These are phyloP conservation scores for Haemorhous mexicanus DNA, from an alignment of 2,113 vertebrate species.

Conservation along the genomic window DNA sequence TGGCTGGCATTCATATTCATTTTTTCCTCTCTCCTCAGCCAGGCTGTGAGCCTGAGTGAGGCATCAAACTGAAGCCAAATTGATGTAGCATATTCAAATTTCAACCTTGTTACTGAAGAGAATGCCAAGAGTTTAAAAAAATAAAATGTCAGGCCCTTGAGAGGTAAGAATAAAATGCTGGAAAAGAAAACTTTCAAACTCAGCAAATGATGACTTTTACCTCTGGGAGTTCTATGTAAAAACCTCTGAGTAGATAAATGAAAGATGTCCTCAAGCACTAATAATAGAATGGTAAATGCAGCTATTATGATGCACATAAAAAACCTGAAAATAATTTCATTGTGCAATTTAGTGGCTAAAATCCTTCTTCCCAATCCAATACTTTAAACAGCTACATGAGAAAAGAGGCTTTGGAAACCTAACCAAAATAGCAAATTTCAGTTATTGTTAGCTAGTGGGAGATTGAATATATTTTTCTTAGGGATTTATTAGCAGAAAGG, in stretches of 20 bases:
- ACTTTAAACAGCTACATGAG: not conserved
- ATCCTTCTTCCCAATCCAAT: not conserved
- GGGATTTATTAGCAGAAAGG: not conserved
- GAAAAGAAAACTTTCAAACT: constrained; percentile 36
- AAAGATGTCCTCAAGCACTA: not conserved
- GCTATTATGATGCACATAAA: not conserved
- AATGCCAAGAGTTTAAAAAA: constrained; percentile 35
- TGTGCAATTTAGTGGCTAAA: not conserved
- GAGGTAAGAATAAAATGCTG: not conserved
- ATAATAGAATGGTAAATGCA: not conserved
- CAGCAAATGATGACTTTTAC: not conserved
- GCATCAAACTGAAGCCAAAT: constrained; percentile 17
- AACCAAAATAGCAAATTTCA: not conserved
- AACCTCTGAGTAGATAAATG: not conserved
- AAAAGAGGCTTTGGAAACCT: not conserved
- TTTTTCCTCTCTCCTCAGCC: constrained; percentile 15
- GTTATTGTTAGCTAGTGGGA: not conserved
- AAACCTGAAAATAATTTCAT: not conserved
- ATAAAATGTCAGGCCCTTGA: not conserved
- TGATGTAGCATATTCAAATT: constrained; percentile 30
- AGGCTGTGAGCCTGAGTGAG: constrained; percentile 4
- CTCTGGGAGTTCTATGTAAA: not conserved
- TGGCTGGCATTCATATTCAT: constrained; percentile 2
- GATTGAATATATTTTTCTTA: not conserved
- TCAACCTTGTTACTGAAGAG: constrained; percentile 30